phyloP scores from a whole-genome alignment of 1,140 invertebrate species.

The Radopholus similis region DNA sequence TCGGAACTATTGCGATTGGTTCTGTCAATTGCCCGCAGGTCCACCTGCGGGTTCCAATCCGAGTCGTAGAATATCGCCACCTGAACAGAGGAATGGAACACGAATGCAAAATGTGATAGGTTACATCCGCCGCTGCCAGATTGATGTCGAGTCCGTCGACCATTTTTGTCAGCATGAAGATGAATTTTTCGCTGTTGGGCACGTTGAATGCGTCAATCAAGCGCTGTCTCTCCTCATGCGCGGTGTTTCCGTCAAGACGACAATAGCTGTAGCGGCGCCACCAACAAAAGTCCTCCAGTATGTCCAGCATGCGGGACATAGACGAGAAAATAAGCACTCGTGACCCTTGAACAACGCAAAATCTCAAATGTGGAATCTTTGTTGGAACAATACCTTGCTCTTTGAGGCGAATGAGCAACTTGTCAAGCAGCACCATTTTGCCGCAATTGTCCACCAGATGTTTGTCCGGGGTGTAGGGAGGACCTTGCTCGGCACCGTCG shows the following conservation, averaged over 20 bases:
- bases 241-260: slow-evolving; percentile 90
- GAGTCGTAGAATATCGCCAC: slow-evolving; percentile 97
- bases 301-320: slow-evolving; percentile 98
- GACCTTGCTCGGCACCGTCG: slow-evolving; percentile 94
- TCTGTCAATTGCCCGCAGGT: slow-evolving; percentile 89
- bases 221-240: slow-evolving; percentile 87
- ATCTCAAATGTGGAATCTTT: neutral
- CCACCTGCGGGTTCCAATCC: slow-evolving; percentile 99
- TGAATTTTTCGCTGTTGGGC: slow-evolving; percentile 83
- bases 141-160: slow-evolving; percentile 97
- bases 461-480: slow-evolving; percentile 95
- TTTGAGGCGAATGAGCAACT: slow-evolving; percentile 83
- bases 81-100: no score
- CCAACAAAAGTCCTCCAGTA: slow-evolving; percentile 95
- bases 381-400: slow-evolving; percentile 69
- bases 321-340: slow-evolving; percentile 95
- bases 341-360: slow-evolving; percentile 65
- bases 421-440: slow-evolving; percentile 93
- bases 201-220: slow-evolving; percentile 94
- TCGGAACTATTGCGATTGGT: slow-evolving; percentile 97
- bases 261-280: slow-evolving; percentile 90
- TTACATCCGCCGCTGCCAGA: slow-evolving; percentile 92
- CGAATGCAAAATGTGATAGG: no score
- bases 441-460: slow-evolving; percentile 90
- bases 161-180: slow-evolving; percentile 96